A percentile compares a stretch with the other conserved stretches of the same genome.
These are phyloP conservation scores for Leptoclinus maculatus DNA, from an alignment of 2,797 vertebrate species.

Conservation along the genomic window DNA sequence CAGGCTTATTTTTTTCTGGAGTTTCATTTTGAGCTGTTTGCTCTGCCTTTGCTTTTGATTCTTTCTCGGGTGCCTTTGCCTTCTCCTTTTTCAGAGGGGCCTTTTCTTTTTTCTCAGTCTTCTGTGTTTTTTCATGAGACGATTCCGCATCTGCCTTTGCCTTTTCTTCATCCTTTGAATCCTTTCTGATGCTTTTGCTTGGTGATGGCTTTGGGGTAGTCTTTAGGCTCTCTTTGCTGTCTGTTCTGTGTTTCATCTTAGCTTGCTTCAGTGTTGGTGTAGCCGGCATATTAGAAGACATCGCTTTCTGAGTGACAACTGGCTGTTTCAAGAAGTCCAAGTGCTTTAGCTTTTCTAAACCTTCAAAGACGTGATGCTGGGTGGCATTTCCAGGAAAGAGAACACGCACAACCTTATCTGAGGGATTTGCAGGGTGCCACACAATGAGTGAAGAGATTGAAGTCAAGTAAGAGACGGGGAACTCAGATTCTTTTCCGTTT, in stretches of 20 bases:
- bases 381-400: slow-evolving; percentile 96
- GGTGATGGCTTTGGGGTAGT: slow-evolving; percentile 88
- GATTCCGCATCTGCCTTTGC: slow-evolving; percentile 81
- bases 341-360: slow-evolving; percentile 96
- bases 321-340: slow-evolving; percentile 95
- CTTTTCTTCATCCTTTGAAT: slow-evolving; percentile 93
- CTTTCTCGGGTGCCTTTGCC: slow-evolving; percentile 86
- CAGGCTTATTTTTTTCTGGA: slow-evolving; percentile 88
- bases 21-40: slow-evolving; percentile 83
- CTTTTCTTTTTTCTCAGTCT: slow-evolving; percentile 93
- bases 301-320: slow-evolving; percentile 91
- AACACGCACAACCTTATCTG: slow-evolving; percentile 95
- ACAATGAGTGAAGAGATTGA: slow-evolving; percentile 96
- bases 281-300: slow-evolving; percentile 84
- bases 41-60: slow-evolving; percentile 84
- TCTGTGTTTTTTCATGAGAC: slow-evolving; percentile 86
- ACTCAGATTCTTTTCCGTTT: slow-evolving; percentile 93
- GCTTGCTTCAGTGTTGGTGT: slow-evolving; percentile 90
- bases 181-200: slow-evolving; percentile 88
- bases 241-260: slow-evolving; percentile 92
- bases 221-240: slow-evolving; percentile 96
- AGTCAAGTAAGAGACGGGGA: slow-evolving; percentile 92
- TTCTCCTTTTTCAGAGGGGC: slow-evolving; percentile 88
- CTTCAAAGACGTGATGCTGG: slow-evolving; percentile 95
- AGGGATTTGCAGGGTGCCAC: slow-evolving; percentile 96